Conservation (phyloP, 2,888 invertebrate species). For the Dryadula phaetusa region DNA sequence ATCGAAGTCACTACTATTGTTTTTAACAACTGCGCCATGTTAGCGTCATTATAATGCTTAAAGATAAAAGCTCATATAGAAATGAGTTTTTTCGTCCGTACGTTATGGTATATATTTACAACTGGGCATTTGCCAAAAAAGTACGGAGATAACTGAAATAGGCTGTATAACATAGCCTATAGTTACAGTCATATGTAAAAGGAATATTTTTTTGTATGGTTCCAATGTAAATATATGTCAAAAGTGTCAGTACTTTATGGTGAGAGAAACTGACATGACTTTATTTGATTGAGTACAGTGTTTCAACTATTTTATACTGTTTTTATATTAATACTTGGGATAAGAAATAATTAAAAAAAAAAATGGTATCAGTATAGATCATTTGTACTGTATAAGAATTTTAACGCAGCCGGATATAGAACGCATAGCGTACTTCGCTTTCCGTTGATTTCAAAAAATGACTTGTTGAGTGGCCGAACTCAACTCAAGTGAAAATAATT, state of each 20-base stretch:
- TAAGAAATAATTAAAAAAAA: no score
- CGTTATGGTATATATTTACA: constrained; percentile 6
- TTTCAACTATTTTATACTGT: not conserved
- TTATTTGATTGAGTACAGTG: not conserved
- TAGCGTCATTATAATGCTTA: constrained; percentile 3
- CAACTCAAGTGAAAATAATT: no score
- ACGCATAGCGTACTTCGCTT: not conserved
- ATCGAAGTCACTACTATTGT: not conserved
- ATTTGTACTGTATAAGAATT: no score
- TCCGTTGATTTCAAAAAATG: not conserved
- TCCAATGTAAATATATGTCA: not conserved
- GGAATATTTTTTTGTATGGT: not conserved
- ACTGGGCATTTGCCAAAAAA: constrained; percentile 23
- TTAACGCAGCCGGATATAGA: no score
- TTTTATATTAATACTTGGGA: no score
- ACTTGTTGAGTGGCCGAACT: not conserved
- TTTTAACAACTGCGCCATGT: not conserved
- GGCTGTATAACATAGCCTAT: no score
- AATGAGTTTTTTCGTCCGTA: constrained; percentile 26
- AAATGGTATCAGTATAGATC: no score
- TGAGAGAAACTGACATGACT: not conserved
- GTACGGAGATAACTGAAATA: not conserved
- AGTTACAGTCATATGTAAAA: not conserved
- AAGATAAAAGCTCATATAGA: constrained; percentile 15
- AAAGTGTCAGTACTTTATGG: not conserved